Conservation (phyloP, 2,113 vertebrate genomes). For the Nannobrachium achirus region DNA sequence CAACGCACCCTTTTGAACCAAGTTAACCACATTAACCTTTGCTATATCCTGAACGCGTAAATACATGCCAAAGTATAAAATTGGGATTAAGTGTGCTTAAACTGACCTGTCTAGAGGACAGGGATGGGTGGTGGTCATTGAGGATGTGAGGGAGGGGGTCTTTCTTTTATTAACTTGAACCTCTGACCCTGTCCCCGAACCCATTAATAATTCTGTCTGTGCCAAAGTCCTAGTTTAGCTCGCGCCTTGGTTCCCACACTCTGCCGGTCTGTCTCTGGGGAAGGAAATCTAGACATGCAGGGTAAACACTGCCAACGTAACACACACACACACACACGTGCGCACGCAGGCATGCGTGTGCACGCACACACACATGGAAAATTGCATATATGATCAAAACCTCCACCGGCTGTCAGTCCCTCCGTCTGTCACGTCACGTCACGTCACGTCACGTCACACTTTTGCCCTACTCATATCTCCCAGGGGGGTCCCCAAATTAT, state of each 20-base stretch:
- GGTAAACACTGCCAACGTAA: slow-evolving; percentile 38
- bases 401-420: slow-evolving; percentile 33
- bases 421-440: too few relatives aligned
- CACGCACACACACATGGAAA: not conserved
- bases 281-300: slow-evolving; percentile 50
- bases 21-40: too few relatives aligned
- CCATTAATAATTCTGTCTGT: slow-evolving; percentile 53
- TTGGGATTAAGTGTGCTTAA: too few relatives aligned
- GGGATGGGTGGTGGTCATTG: not conserved
- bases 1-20: too few relatives aligned
- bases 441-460: too few relatives aligned
- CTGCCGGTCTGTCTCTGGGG: slow-evolving; percentile 42
- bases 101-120: too few relatives aligned
- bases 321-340: slow-evolving; percentile 34
- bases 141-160: not conserved
- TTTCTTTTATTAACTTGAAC: slow-evolving; percentile 12
- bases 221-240: slow-evolving; percentile 58
- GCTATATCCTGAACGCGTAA: too few relatives aligned
- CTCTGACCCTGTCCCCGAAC: not conserved
- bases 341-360: slow-evolving; percentile 4
- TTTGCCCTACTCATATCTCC: too few relatives aligned
- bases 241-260: slow-evolving; percentile 57
- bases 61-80: too few relatives aligned
- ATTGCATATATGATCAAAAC: not conserved
- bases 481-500: too few relatives aligned